Conservation (phyloP, 2,113 vertebrate species). For the Sardina pilchardus region DNA sequence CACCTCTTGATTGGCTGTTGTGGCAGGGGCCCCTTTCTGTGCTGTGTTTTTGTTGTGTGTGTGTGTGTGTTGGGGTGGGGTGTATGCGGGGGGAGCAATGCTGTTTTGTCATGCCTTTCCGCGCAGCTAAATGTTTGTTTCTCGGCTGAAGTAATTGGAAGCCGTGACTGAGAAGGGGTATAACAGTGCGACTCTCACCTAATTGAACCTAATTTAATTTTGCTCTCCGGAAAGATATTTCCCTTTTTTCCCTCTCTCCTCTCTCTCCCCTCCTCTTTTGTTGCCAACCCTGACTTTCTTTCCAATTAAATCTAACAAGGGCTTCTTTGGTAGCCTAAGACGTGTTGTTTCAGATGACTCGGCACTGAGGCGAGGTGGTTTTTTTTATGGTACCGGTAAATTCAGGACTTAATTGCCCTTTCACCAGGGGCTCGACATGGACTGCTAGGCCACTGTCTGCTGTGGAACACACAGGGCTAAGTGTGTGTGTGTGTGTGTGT, state of each 20-base stretch:
- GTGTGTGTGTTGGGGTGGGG: background rate
- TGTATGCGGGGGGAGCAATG: background rate
- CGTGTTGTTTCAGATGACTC: constrained; percentile 25
- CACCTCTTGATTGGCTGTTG: background rate
- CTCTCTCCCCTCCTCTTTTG: background rate
- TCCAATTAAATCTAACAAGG: constrained; percentile 45
- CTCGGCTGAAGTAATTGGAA: constrained; percentile 33
- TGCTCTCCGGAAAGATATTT: constrained; percentile 22
- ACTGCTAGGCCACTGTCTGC: constrained; percentile 7
- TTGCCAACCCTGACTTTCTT: background rate
- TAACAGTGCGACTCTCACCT: constrained; percentile 29
- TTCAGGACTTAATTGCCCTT: constrained; percentile 21
- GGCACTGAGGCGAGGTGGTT: constrained; percentile 7
- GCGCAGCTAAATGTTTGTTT: constrained; percentile 20
- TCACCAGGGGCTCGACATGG: constrained; percentile 29
- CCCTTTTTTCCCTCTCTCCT: background rate
- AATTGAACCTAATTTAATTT: constrained; percentile 46
- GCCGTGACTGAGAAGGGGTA: constrained; percentile 28
- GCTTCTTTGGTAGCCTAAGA: constrained; percentile 30
- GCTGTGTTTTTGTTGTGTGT: background rate
- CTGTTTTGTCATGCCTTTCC: constrained; percentile 9
- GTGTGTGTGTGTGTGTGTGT: constrained; percentile 17
- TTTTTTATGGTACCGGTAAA: constrained; percentile 23
- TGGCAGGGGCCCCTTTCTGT: background rate
- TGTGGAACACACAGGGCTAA: background rate